A percentile compares a stretch with the other conserved stretches of the same genome.
Evolutionary conservation across 1,140 invertebrate species (phyloP).

Genomic region (Sinella curviseta): DNA sequence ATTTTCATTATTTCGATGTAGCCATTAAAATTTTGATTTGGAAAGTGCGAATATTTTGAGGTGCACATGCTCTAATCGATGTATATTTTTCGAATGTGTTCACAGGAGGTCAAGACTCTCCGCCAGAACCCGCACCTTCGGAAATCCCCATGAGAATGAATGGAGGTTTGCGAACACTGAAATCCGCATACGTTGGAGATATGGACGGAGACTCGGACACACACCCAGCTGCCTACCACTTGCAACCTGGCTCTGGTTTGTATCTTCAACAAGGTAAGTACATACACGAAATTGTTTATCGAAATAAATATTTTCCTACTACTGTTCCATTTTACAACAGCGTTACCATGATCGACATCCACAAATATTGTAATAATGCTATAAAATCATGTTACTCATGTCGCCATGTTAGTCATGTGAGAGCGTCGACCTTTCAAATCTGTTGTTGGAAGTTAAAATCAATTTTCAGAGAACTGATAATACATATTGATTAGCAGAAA

Average conservation of each 20-base stretch:
- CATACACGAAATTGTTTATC: neutral
- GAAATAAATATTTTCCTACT: neutral
- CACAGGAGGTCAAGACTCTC: slow-evolving; percentile 42
- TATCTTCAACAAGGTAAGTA: slow-evolving; percentile 48
- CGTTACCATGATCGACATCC: too few species aligned
- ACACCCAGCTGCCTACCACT: slow-evolving; percentile 43
- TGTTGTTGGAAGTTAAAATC: too few species aligned
- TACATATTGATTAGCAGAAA: too few species aligned
- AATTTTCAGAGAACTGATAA: too few species aligned
- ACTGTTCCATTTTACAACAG: too few species aligned
- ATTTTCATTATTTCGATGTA: too few species aligned
- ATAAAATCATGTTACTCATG: too few species aligned
- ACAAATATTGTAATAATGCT: too few species aligned
- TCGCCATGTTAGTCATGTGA: too few species aligned
- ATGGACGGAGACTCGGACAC: slow-evolving; percentile 42
- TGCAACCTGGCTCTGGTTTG: slow-evolving; percentile 41
- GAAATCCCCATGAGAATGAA: slow-evolving; percentile 48
- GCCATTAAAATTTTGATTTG: neutral
- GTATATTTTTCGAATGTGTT: neutral
- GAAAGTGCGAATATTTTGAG: too few species aligned
- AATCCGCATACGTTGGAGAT: slow-evolving; percentile 40
- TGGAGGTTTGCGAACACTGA: slow-evolving; percentile 43
- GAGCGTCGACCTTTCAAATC: too few species aligned
- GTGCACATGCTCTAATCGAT: too few species aligned
- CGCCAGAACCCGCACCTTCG: slow-evolving; percentile 48